phyloP scores from a whole-genome alignment of 2,113 vertebrate species.

The Condylura cristata region DNA sequence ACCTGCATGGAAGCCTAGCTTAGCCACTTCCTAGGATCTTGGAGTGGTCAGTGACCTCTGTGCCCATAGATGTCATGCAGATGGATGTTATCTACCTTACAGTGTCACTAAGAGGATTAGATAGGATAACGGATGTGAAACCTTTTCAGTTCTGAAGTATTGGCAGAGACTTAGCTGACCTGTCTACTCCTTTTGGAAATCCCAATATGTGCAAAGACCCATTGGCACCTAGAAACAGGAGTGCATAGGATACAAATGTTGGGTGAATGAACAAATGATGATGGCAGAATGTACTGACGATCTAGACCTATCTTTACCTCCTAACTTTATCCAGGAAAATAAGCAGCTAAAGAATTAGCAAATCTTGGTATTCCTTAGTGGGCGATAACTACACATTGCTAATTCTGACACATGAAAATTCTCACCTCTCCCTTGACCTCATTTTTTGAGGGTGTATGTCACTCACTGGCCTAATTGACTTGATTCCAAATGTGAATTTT shows the following conservation, averaged over 20 bases:
- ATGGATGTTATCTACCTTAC: not conserved
- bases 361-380: not conserved
- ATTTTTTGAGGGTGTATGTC: not conserved
- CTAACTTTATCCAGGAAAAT: constrained; percentile 47
- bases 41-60: not conserved
- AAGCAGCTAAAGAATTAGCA: not conserved
- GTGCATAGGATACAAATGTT: not conserved
- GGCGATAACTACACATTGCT: not conserved
- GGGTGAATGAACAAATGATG: not conserved
- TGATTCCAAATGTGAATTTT: no score
- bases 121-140: not conserved
- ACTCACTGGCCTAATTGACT: not conserved
- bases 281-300: not conserved
- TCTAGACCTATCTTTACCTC: not conserved
- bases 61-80: not conserved
- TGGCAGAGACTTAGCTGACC: not conserved
- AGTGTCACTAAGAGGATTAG: not conserved
- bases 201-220: not conserved
- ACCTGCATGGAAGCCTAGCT: not conserved
- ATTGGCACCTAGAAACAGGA: not conserved
- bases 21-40: not conserved
- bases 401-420: not conserved
- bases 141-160: not conserved
- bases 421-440: not conserved
- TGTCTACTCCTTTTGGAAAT: not conserved